phyloP scores from a whole-genome alignment of 2,888 invertebrate genomes.

The Linnaemya vulpina region DNA sequence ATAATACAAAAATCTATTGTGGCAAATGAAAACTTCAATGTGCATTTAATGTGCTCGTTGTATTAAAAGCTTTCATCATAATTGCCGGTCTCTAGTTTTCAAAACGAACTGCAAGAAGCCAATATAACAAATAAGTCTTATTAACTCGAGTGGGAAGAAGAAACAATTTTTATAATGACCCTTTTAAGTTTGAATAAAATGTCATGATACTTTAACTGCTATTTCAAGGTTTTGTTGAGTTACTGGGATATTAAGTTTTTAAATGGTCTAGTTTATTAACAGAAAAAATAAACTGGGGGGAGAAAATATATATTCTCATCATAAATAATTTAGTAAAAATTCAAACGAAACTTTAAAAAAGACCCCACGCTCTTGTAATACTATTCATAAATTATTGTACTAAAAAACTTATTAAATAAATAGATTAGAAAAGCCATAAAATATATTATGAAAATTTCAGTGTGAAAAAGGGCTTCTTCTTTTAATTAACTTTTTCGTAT shows the following conservation, averaged over 20 bases:
- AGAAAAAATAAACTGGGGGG: too few relatives aligned
- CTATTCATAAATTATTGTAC: too few relatives aligned
- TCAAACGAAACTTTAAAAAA: too few relatives aligned
- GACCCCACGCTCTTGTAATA: too few relatives aligned
- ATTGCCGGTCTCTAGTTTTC: constrained; percentile 8
- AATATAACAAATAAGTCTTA: constrained; percentile 1
- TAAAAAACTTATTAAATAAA: too few relatives aligned
- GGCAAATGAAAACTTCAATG: constrained; percentile 54
- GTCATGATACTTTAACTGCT: neutral
- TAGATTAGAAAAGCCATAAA: constrained; percentile 18
- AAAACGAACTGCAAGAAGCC: neutral
- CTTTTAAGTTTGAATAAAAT: neutral
- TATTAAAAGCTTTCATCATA: constrained; percentile 34
- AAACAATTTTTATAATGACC: constrained; percentile 1
- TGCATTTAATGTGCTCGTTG: constrained; percentile 36
- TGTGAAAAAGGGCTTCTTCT: constrained; percentile 2
- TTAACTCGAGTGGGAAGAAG: constrained; percentile 6
- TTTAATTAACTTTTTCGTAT: constrained; percentile 47
- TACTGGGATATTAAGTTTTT: neutral
- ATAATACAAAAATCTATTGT: neutral
- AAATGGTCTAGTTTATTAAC: too few relatives aligned
- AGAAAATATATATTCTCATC: too few relatives aligned
- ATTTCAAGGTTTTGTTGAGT: neutral
- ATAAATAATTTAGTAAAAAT: too few relatives aligned
- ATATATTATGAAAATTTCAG: neutral